Conservation (phyloP, 2,888 invertebrate genomes). For the Sarcophaga variegata region DNA sequence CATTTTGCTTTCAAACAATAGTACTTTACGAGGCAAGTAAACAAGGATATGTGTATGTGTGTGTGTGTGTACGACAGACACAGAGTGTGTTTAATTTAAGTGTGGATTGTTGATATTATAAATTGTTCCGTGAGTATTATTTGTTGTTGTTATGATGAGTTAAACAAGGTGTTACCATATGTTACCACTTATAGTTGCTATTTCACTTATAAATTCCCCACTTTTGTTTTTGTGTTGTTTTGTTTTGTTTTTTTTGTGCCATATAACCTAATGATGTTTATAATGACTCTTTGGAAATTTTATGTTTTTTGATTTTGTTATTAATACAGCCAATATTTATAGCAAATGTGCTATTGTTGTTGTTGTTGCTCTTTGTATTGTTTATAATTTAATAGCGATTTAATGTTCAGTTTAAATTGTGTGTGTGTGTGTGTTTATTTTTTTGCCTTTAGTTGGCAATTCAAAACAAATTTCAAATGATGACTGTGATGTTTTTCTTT, state of each 20-base stretch:
- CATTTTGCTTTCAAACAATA: background rate
- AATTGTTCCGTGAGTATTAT: constrained; percentile 9
- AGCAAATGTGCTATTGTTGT: constrained; percentile 22
- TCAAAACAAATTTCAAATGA: constrained; percentile 54
- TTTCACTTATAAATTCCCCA: constrained; percentile 16
- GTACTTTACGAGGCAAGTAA: background rate
- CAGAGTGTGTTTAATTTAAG: background rate
- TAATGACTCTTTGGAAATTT: constrained; percentile 67
- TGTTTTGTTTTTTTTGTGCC: constrained; percentile 14
- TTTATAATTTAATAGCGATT: constrained; percentile 52
- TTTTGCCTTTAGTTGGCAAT: constrained; percentile 41
- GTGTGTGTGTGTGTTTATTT: background rate
- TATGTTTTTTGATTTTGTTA: constrained; percentile 25
- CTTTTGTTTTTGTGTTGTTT: constrained; percentile 1
- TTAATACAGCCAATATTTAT: background rate
- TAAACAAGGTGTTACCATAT: constrained; percentile 68
- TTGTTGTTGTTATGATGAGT: constrained; percentile 10
- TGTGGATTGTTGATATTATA: constrained; percentile 54
- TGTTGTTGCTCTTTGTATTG: background rate
- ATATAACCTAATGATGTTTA: constrained; percentile 61
- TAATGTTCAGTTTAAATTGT: background rate
- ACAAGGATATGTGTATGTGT: background rate
- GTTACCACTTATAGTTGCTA: constrained; percentile 67
- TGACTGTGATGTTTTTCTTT: constrained; percentile 33
- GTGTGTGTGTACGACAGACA: background rate